Evolutionary conservation across 2,888 invertebrate species (phyloP).

Genomic region (Drosophila yooni): DNA sequence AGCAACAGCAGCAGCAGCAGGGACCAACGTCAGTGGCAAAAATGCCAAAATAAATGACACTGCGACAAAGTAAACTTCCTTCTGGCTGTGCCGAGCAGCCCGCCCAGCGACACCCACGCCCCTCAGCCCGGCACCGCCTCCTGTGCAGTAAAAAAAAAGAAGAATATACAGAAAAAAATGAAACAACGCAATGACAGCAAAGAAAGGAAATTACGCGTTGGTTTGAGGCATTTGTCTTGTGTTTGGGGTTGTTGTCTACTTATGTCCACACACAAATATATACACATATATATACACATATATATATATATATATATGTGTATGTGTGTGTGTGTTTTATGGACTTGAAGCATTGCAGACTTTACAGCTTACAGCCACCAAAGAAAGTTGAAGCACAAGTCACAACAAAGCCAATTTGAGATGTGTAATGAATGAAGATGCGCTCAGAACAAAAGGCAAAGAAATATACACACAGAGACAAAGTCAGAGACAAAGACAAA

Average conservation of each 20-base stretch:
- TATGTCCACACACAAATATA: background rate
- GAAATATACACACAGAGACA: background rate
- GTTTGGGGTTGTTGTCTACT: constrained; percentile 46
- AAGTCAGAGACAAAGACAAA: constrained; percentile 9
- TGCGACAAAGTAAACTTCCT: constrained; percentile 77
- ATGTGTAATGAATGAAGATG: constrained; percentile 68
- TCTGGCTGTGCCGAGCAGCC: constrained; percentile 23
- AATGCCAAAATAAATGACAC: constrained; percentile 77
- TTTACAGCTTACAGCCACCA: constrained; percentile 68
- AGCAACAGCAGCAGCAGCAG: constrained; percentile 14
- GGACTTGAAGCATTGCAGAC: constrained; percentile 75
- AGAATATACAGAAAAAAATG: background rate
- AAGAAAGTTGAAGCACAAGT: constrained; percentile 49
- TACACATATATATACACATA: constrained; percentile 12
- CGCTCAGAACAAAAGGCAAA: constrained; percentile 26
- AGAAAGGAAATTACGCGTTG: constrained; percentile 67
- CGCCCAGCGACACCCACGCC: constrained; percentile 36
- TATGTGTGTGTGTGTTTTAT: constrained; percentile 29
- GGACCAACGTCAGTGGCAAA: constrained; percentile 59
- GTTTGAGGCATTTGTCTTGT: constrained; percentile 43
- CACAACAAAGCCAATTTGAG: constrained; percentile 71
- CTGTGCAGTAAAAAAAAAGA: constrained; percentile 9
- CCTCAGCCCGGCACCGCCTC: background rate
- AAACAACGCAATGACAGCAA: constrained; percentile 19
- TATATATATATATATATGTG: background rate